These are phyloP conservation scores for Oreotragus oreotragus DNA, from an alignment of 2,113 vertebrate genomes.

Conservation along the genomic window DNA sequence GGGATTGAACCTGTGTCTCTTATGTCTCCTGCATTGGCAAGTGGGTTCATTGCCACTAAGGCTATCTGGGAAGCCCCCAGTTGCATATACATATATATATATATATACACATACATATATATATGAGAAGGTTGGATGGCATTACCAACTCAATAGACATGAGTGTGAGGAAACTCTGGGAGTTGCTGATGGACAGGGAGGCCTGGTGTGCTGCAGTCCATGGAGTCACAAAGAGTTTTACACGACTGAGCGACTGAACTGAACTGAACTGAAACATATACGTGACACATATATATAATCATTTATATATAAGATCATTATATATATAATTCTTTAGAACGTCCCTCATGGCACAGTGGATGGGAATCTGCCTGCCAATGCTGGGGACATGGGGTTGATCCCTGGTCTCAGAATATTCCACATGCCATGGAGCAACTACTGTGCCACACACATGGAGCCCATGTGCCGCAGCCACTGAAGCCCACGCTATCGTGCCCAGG, in stretches of 20 bases:
- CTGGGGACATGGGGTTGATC: neutral
- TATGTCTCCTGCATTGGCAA: neutral
- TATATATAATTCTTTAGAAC: neutral
- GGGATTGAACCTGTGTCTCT: neutral
- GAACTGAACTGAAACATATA: neutral
- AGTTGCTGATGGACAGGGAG: neutral
- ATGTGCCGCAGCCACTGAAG: neutral
- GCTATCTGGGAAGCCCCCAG: neutral
- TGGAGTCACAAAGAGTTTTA: neutral
- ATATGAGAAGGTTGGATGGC: neutral
- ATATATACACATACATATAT: fast-evolving
- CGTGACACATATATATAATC: neutral
- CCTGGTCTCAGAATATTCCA: neutral
- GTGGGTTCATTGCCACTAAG: neutral
- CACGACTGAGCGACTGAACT: neutral
- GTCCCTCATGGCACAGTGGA: neutral
- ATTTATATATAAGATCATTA: neutral
- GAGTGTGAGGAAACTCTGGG: neutral
- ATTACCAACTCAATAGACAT: neutral
- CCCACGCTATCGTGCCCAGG: neutral
- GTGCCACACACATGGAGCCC: neutral
- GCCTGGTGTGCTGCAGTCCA: neutral
- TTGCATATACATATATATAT: neutral
- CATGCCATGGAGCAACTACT: neutral
- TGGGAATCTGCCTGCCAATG: neutral